Evolutionary conservation across 2,113 vertebrate species (phyloP).

Genomic region (Ptyas mucosa): DNA sequence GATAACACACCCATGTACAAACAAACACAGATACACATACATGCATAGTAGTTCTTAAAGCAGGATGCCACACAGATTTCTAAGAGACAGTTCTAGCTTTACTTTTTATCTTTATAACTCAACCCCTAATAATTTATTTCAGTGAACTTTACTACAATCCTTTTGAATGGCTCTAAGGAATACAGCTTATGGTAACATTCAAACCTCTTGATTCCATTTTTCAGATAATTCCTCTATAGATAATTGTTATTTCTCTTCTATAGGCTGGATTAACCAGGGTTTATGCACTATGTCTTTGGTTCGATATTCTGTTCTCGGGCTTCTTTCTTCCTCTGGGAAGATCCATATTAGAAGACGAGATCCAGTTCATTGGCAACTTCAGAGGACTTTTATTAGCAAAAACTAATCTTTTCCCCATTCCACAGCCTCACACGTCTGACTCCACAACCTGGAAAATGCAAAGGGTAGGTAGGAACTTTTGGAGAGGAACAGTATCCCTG

Average conservation of each 20-base stretch:
- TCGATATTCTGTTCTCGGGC: not conserved
- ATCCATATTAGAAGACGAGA: not conserved
- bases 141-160: not conserved
- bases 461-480: not conserved
- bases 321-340: not conserved
- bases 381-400: not conserved
- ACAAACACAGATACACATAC: not conserved
- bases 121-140: not conserved
- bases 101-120: not conserved
- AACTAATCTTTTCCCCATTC: not conserved
- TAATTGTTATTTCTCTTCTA: not conserved
- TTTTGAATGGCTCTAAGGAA: not conserved
- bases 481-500: not conserved
- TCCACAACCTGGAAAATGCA: not conserved
- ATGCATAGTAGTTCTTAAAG: not conserved
- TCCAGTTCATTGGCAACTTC: not conserved
- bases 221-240: not conserved
- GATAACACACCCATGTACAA: not conserved
- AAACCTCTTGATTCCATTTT: not conserved
- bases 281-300: not conserved
- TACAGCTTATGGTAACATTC: not conserved
- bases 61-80: not conserved
- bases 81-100: not conserved
- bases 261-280: not conserved
- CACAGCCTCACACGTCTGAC: too few species aligned